Conservation (phyloP, 2,113 vertebrate genomes). For the Morone saxatilis region DNA sequence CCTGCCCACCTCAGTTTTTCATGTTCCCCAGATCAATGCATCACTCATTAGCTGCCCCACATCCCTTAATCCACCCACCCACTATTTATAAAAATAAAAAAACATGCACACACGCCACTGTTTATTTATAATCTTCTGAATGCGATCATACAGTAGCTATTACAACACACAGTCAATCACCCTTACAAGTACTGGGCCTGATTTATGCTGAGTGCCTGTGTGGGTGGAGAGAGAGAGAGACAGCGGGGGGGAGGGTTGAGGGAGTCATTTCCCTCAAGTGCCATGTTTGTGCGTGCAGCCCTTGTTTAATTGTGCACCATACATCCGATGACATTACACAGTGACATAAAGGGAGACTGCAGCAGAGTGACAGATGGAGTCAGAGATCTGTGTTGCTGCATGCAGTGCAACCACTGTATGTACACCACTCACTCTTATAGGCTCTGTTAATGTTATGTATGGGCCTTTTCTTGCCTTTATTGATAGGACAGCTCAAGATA, state of each 20-base stretch:
- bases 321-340: constrained; percentile 46
- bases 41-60: background rate
- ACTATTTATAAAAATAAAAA: background rate
- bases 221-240: constrained; percentile 31
- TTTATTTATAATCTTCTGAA: constrained; percentile 55
- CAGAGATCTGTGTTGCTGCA: background rate
- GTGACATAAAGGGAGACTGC: background rate
- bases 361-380: background rate
- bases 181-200: constrained; percentile 42
- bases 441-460: background rate
- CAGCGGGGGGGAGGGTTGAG: constrained; percentile 5
- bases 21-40: background rate
- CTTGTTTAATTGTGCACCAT: constrained; percentile 41
- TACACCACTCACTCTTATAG: background rate
- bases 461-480: no score
- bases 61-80: background rate
- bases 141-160: constrained; percentile 39
- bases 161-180: constrained; percentile 54
- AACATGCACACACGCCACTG: background rate
- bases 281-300: constrained; percentile 43
- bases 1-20: background rate
- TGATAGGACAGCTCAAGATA: no score
- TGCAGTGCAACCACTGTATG: background rate
- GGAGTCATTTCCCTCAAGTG: constrained; percentile 61
- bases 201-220: constrained; percentile 57